A percentile compares a stretch with the other conserved stretches of the same genome.
Evolutionary conservation across 2,888 invertebrate genomes (phyloP).

Genomic region (Tridacna gigas): DNA sequence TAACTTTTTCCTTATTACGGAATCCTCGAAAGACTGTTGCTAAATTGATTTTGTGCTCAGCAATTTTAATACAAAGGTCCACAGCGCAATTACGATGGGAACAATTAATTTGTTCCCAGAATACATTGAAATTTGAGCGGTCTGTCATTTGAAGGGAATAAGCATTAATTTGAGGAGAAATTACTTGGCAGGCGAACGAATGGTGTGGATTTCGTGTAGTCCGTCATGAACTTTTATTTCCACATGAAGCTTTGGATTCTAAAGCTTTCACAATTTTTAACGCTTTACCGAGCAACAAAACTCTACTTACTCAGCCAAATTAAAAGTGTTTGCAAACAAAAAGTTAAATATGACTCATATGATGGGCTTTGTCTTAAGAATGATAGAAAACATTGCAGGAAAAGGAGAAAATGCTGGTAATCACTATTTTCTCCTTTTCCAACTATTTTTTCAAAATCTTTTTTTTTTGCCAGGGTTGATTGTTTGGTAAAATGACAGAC

Average conservation of each 20-base stretch:
- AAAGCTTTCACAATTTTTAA: no score
- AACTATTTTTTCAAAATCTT: no score
- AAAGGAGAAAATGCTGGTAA: no score
- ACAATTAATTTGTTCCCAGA: conserved; percentile 64
- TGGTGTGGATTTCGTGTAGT: conserved; percentile 32
- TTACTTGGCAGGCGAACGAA: conserved; percentile 3
- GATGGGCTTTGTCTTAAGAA: no score
- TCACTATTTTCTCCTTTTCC: no score
- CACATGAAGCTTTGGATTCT: background rate
- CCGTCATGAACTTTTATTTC: conserved; percentile 11
- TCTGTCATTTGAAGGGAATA: conserved; percentile 45
- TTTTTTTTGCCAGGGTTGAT: no score
- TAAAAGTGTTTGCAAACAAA: no score
- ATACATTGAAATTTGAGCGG: conserved; percentile 39
- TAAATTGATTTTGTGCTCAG: conserved; percentile 64
- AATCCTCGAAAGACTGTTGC: conserved; percentile 41
- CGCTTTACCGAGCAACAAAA: no score
- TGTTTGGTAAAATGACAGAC: no score
- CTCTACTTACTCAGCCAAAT: no score
- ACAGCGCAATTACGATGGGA: conserved; percentile 55
- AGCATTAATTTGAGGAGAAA: conserved; percentile 40
- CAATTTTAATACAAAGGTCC: conserved; percentile 62
- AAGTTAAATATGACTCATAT: no score
- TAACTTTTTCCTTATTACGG: conserved; percentile 33
- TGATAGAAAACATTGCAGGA: no score